A percentile compares a stretch with the other conserved stretches of the same genome.
These are phyloP conservation scores for Saturnia pavonia DNA, from an alignment of 2,888 invertebrate species.

Conservation along the genomic window DNA sequence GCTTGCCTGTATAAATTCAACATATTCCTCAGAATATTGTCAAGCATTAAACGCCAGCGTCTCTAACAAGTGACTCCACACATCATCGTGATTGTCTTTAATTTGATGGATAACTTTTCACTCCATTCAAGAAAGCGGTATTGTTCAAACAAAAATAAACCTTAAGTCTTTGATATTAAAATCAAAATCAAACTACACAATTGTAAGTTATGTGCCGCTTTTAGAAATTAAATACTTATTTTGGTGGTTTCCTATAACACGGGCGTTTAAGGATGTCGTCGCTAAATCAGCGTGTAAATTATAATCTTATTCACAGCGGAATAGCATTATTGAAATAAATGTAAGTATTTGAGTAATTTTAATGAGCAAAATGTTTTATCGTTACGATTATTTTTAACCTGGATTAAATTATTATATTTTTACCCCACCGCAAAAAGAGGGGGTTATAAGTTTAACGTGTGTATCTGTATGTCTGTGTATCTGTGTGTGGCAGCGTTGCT, in stretches of 20 bases:
- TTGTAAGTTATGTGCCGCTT: neutral
- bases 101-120: conserved; percentile 68
- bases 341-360: neutral
- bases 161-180: neutral
- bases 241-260: conserved; percentile 10
- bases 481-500: no score
- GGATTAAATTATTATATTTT: no score
- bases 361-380: neutral
- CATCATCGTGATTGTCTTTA: conserved; percentile 64
- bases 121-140: conserved; percentile 34
- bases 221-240: neutral
- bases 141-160: neutral
- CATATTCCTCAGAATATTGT: conserved; percentile 53
- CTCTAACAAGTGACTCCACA: conserved; percentile 54
- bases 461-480: no score
- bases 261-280: neutral
- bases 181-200: neutral
- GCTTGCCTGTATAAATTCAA: conserved; percentile 56
- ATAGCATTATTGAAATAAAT: neutral
- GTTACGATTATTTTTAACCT: neutral
- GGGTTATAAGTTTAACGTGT: no score
- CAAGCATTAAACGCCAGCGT: conserved; percentile 40
- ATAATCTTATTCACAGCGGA: neutral
- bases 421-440: no score
- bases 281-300: conserved; percentile 3